Base-by-base conservation (phyloP, 1,140 invertebrate genomes). In the Drosophila lacteicornis region DNA sequence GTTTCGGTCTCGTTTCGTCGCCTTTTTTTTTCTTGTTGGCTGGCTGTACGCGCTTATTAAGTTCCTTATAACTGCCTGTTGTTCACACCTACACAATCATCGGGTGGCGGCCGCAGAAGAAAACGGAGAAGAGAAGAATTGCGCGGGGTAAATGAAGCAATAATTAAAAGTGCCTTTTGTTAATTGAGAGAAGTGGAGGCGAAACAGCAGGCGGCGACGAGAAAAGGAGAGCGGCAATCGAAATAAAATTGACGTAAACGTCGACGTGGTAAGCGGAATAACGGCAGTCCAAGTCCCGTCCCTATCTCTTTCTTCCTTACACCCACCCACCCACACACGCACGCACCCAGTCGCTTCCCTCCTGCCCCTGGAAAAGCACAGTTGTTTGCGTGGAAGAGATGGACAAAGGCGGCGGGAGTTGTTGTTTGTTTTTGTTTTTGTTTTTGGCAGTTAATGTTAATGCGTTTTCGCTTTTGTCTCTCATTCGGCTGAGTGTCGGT, bases 161-260 rank as follows among this genome's bases (percentile, higher is more conserved):
- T 87, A 88, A 87, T 87, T 84, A 87, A 87, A 88, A 87, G 83
- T 87, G 84, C 84, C 84, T 84, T 87, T 87, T 57, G 76, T 84
- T 87, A 87, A 88, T 87, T 87, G 77, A 80, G 67, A 76, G 49
- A 75, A 66, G 70, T 56, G 69, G 55, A 53, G 36, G 59, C 46
- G 22, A 47, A 40, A 46, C 36, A n/a, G 49, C 17, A 30, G 55
- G n/a, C 46, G 55, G n/a, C 46, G 45, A 9, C 25, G 45, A 38
- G 66, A 75, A 85, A 75, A 61, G 47, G 57, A 69, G 60, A 51
- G 42, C 43, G 79, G 79, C 76, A 83, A 83, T 83, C 76, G 75
- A 77, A 87, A 76, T 82, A 70, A 73, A 82, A 84, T 83, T 84
- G 82, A 84, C 78, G 81, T 80, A 80, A 84, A 78, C 78, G 79